Conservation (phyloP, 64 coral and sea anemone species). For the Dendrophyllia cribrosa region DNA sequence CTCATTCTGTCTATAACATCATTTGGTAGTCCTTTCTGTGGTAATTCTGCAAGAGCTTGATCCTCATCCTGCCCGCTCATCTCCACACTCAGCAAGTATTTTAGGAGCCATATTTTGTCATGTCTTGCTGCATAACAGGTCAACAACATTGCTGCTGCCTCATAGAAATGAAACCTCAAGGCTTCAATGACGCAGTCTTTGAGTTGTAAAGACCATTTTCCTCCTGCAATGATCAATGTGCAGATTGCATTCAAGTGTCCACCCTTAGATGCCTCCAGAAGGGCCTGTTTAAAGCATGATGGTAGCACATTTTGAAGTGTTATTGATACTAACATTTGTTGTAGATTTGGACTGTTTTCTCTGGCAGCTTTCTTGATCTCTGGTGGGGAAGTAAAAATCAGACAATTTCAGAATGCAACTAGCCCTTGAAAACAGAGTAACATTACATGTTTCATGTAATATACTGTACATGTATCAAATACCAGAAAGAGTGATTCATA, state of each 20-base stretch:
- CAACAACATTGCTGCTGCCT: constrained; percentile 80
- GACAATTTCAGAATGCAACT: too few relatives aligned
- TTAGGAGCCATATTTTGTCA: constrained; percentile 55
- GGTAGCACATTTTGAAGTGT: constrained; percentile 46
- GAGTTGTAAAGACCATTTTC: constrained; percentile 52
- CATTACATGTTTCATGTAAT: too few relatives aligned
- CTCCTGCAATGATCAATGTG: constrained; percentile 74
- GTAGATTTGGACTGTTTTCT: constrained; percentile 65
- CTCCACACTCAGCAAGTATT: constrained; percentile 43
- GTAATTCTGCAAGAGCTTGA: neutral
- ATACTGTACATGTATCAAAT: too few relatives aligned
- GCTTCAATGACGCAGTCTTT: constrained; percentile 65
- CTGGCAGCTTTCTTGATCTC: constrained; percentile 85
- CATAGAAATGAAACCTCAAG: constrained; percentile 54
- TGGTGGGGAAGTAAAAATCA: constrained; percentile 14
- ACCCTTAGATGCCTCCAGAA: constrained; percentile 64
- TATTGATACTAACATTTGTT: constrained; percentile 63
- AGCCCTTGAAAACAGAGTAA: neutral
- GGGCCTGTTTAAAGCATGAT: constrained; percentile 81
- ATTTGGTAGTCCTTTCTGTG: neutral
- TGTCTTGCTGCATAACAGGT: constrained; percentile 80
- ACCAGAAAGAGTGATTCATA: too few relatives aligned
- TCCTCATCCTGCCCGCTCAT: constrained; percentile 27
- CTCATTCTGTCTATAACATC: constrained; percentile 21
- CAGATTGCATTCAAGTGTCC: constrained; percentile 85